Base-by-base conservation (phyloP, 2,113 vertebrate species). In the Synchiropus splendidus region DNA sequence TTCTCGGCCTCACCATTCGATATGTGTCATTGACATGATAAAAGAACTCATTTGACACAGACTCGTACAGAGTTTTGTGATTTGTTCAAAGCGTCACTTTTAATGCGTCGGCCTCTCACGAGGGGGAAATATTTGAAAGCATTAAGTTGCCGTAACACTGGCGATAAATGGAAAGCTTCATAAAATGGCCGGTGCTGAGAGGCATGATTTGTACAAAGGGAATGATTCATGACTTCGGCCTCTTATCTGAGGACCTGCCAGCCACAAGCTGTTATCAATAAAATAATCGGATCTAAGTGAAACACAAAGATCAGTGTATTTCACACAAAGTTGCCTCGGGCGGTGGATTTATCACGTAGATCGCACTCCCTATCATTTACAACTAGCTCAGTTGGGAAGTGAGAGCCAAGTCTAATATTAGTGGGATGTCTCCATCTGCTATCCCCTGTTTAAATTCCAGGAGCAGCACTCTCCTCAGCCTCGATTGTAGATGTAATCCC, bases 401-500 rank as follows among this genome's bases (percentile, higher is more conserved):
- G 39, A 27, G 21, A 45, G 31, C 44, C n/a, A 60, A 66, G 66
- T 75, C 47, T 54, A 49, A 58, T 39, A 64, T 58, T 62, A 66
- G 64, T 55, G 44, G 49, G 61, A 58, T 30, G 16, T 56, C 41
- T 63, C 42, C 38, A 18, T 69, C 58, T 65, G 21, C 36, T 42
- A 42, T 48, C 43, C 39, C 11, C 54, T 71, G 64, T 70, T 70
- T 54, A 48, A 72, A 64, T 65, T 48, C 45, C 44, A 57, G 36
- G 50, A 62, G 48, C 53, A 42, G 39, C 36, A 36, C 59, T 37
- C 64, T 79, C 70, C 69, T 83, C 73, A 72, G 58, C 40, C 55
- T 51, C 60, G 71, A 70, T 75, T 80, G 73, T 61, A 82, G 74
- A 67, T 70, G 67, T 85, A 83, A 83, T 74, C 74, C 58, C 60